phyloP scores from a whole-genome alignment of 2,888 invertebrate species.

The Pammene fasciana region DNA sequence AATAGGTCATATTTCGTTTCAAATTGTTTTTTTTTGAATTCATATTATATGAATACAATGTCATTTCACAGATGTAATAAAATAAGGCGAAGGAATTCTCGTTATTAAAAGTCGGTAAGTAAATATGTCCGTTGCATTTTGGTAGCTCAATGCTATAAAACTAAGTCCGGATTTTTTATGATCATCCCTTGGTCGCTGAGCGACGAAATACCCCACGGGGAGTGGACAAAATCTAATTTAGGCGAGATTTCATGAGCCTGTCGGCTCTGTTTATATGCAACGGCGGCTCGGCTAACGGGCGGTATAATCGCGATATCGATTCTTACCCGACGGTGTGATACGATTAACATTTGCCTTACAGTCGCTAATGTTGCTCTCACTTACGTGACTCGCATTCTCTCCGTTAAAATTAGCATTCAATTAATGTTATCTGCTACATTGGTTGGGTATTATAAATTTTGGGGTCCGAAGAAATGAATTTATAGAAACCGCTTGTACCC shows the following conservation, averaged over 20 bases:
- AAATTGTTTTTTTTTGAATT: no score
- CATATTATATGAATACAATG: no score
- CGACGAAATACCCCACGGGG: conserved; percentile 20
- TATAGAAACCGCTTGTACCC: no score
- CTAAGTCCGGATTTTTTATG: conserved; percentile 9
- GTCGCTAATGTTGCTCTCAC: background rate
- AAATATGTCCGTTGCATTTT: background rate
- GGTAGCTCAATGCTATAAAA: background rate
- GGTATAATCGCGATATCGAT: conserved; percentile 47
- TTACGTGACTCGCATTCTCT: background rate
- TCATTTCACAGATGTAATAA: no score
- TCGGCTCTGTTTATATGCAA: conserved; percentile 36
- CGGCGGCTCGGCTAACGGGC: conserved; percentile 36
- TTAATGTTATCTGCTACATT: background rate
- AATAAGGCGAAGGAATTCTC: no score
- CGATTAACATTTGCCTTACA: conserved; percentile 43
- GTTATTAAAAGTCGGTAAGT: no score
- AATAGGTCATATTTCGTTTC: no score
- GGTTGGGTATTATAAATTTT: background rate
- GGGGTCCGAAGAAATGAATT: background rate
- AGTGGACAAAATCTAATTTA: conserved; percentile 38
- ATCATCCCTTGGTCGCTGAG: conserved; percentile 2
- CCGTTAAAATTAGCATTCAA: conserved; percentile 2
- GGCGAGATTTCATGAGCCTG: conserved; percentile 32
- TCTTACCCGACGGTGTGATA: conserved; percentile 45